A percentile compares a stretch with the other conserved stretches of the same genome.
Conservation (phyloP, 2,888 invertebrate species). For the Pachycephus smyrnensis region DNA sequence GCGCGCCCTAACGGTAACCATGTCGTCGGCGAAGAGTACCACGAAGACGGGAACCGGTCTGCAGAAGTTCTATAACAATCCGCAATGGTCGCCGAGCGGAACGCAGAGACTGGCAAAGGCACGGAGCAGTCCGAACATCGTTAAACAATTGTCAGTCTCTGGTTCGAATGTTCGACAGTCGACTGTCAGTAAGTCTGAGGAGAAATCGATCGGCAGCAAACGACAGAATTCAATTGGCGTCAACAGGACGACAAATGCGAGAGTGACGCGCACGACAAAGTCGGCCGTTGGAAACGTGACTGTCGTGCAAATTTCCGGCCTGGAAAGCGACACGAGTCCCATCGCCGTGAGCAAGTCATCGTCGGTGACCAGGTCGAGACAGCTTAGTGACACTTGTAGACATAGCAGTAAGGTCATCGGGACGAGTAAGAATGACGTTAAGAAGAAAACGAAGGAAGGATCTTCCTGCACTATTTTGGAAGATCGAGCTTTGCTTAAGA, state of each 20-base stretch:
- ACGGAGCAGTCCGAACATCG: conserved; percentile 59
- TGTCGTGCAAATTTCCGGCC: conserved; percentile 36
- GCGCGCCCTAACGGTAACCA: conserved; percentile 13
- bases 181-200: not conserved
- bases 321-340: conserved; percentile 15
- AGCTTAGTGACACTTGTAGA: conserved; percentile 4
- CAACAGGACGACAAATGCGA: not conserved
- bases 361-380: not conserved
- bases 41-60: conserved; percentile 27
- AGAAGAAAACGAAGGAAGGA: conserved; percentile 30
- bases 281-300: conserved; percentile 33
- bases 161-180: not conserved
- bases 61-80: conserved; percentile 18
- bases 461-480: conserved; percentile 60
- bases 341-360: not conserved
- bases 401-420: not conserved
- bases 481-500: conserved; percentile 58
- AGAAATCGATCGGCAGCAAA: conserved; percentile 15
- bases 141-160: conserved; percentile 35
- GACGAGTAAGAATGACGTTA: conserved; percentile 12
- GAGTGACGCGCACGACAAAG: conserved; percentile 7
- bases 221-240: not conserved
- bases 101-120: conserved; percentile 53
- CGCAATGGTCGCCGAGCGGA: conserved; percentile 21
- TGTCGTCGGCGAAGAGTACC: conserved; percentile 36